Percentiles rank a stretch among this genome's conserved stretches.
phyloP scores from a whole-genome alignment of 2,888 invertebrate species.

The Xylota segnis region DNA sequence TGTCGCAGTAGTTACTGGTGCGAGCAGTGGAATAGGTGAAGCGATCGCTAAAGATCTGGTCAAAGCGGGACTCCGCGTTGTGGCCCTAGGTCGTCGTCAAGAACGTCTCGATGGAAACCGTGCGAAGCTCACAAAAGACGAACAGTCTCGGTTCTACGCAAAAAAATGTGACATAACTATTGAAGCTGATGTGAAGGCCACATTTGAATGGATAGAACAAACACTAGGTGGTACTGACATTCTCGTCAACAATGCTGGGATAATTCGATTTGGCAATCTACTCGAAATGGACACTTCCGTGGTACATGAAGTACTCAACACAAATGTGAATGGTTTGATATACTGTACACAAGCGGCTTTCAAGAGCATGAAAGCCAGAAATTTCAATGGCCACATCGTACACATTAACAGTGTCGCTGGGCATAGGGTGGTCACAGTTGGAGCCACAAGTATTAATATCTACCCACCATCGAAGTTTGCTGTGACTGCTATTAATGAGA shows the following conservation, averaged over 20 bases:
- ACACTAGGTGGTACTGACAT: slow-evolving; percentile 86
- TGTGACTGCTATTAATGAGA: slow-evolving; percentile 82
- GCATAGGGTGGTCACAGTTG: slow-evolving; percentile 79
- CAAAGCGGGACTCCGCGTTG: slow-evolving; percentile 85
- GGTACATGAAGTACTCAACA: slow-evolving; percentile 83
- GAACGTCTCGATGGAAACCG: slow-evolving; percentile 80
- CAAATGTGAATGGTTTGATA: slow-evolving; percentile 85
- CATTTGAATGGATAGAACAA: slow-evolving; percentile 86
- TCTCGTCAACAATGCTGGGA: slow-evolving; percentile 87
- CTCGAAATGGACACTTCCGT: slow-evolving; percentile 79
- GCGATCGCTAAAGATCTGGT: slow-evolving; percentile 84
- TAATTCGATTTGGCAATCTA: slow-evolving; percentile 80
- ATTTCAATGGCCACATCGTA: slow-evolving; percentile 81
- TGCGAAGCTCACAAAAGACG: slow-evolving; percentile 77
- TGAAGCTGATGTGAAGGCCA: slow-evolving; percentile 85
- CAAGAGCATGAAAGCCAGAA: slow-evolving; percentile 84
- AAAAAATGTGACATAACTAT: slow-evolving; percentile 85
- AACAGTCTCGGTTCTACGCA: slow-evolving; percentile 78
- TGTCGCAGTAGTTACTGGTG: slow-evolving; percentile 88
- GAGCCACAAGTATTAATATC: slow-evolving; percentile 79
- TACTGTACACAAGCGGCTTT: slow-evolving; percentile 85
- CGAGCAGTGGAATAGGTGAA: slow-evolving; percentile 87
- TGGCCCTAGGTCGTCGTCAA: slow-evolving; percentile 85
- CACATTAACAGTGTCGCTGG: slow-evolving; percentile 82
- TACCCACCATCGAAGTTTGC: slow-evolving; percentile 83